Base-by-base conservation (phyloP, 2,797 vertebrate species). In the Enteromius trimaculatus region DNA sequence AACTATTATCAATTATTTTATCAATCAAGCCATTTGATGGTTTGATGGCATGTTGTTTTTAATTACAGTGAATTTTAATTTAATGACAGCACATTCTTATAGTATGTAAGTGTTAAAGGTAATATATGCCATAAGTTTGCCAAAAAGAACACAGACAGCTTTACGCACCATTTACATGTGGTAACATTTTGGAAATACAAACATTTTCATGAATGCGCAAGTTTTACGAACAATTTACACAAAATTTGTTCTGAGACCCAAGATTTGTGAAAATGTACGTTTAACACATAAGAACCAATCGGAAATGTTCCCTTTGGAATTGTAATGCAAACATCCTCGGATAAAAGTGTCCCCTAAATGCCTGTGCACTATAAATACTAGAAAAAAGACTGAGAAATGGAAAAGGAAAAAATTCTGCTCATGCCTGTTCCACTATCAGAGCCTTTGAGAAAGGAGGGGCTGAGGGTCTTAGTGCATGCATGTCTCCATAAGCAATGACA, bases 401-500 rank as follows among this genome's bases (percentile, higher is more conserved):
- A 77, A 55, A 29, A 47, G 39, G 29, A 79, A 47, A 47, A 51
- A 39, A 70, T 39, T 72, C 17, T 85, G 77, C 72, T 72, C 26
- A 53, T 31, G 26, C 26, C 19, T 84, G 68, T 49, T 80, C 26
- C 64, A 62, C 71, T 81, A 84, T 82, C 76, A 75, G 53, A 74
- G 53, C 66, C n/a, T 66, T 80, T 65, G 55, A 72, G 62, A 74
- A 76, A 55, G 70, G 69, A 82, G 74, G 86, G 80, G 79, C 79
- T 26, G 81, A 51, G 34, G 80, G 83, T 81, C 75, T 79, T 77
- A 88, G 79, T 85, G 72, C 72, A 78, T 79, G 81, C 75, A 70
- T 86, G 81, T 86, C 85, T 88, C 83, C 77, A 58, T 84, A 89
- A 86, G 83, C 84, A 81, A 87, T 88, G 83, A 85, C 66, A 87